These are phyloP conservation scores for Clarias batrachus DNA, from an alignment of 2,113 vertebrate species.

Conservation along the genomic window DNA sequence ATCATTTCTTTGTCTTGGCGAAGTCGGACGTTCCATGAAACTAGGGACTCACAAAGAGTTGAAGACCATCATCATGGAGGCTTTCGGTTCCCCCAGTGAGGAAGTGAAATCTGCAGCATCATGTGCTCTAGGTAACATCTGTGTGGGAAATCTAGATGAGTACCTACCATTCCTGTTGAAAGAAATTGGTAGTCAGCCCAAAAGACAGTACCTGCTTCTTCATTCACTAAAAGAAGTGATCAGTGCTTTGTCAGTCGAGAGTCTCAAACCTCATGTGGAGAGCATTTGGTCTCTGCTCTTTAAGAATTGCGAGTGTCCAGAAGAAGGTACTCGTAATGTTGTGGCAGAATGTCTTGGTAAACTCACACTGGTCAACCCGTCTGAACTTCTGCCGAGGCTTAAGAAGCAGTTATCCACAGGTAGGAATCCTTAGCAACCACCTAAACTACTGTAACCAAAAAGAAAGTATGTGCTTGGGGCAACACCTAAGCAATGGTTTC, in stretches of 20 bases:
- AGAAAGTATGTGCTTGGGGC: background rate
- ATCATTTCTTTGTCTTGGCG: constrained; percentile 85
- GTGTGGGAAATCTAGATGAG: constrained; percentile 80
- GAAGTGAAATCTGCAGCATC: constrained; percentile 89
- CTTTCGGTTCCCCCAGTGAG: constrained; percentile 82
- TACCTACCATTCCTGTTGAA: constrained; percentile 87
- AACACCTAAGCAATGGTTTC: background rate
- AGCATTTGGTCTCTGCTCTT: constrained; percentile 89
- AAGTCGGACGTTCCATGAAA: constrained; percentile 81
- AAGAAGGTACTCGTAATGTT: constrained; percentile 88
- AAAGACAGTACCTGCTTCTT: constrained; percentile 87
- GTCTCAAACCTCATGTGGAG: constrained; percentile 81
- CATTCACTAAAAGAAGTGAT: constrained; percentile 90
- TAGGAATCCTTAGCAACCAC: constrained; percentile 52
- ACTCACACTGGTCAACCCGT: constrained; percentile 81
- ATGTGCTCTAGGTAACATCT: constrained; percentile 83
- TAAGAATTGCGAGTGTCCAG: constrained; percentile 81
- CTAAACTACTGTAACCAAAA: background rate
- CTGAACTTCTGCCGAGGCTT: constrained; percentile 81
- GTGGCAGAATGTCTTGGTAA: constrained; percentile 90
- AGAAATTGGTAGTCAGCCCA: constrained; percentile 83
- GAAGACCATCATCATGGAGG: constrained; percentile 83
- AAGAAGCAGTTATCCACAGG: constrained; percentile 84
- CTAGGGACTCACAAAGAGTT: constrained; percentile 83
- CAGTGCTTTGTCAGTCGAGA: constrained; percentile 73